These are phyloP conservation scores for Pycnonotus jocosus DNA, from an alignment of 2,113 vertebrate species.

Conservation along the genomic window DNA sequence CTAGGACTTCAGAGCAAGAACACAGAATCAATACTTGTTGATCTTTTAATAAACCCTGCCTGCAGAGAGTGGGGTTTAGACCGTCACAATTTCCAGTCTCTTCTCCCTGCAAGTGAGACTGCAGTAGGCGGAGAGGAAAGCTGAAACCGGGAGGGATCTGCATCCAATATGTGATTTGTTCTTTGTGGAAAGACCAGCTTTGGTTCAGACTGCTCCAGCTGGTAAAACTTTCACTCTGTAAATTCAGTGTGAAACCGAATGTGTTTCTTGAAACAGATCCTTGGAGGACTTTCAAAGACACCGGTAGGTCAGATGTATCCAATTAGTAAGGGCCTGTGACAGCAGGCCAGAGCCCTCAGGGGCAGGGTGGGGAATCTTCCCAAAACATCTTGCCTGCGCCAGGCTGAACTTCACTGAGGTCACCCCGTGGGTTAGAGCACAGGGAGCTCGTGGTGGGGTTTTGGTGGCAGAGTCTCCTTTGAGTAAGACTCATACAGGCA, in stretches of 20 bases:
- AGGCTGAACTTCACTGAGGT: background rate
- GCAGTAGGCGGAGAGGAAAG: background rate
- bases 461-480: background rate
- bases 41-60: background rate
- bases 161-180: constrained; percentile 12
- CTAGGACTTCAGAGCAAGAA: background rate
- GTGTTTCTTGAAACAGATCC: constrained; percentile 46
- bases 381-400: background rate
- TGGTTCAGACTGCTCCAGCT: constrained; percentile 42
- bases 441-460: background rate
- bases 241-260: constrained; percentile 61
- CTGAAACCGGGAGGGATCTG: background rate
- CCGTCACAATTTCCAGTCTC: background rate
- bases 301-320: constrained; percentile 38
- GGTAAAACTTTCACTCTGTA: constrained; percentile 59
- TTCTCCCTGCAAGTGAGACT: background rate
- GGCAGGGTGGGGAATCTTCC: background rate
- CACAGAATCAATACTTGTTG: background rate
- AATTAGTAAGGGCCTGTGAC: constrained; percentile 46
- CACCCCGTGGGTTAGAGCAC: background rate
- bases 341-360: background rate
- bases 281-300: constrained; percentile 51
- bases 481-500: background rate
- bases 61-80: background rate
- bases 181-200: constrained; percentile 37